Evolutionary conservation across 2,113 vertebrate genomes (phyloP).

Genomic region (Halichoerus grypus): DNA sequence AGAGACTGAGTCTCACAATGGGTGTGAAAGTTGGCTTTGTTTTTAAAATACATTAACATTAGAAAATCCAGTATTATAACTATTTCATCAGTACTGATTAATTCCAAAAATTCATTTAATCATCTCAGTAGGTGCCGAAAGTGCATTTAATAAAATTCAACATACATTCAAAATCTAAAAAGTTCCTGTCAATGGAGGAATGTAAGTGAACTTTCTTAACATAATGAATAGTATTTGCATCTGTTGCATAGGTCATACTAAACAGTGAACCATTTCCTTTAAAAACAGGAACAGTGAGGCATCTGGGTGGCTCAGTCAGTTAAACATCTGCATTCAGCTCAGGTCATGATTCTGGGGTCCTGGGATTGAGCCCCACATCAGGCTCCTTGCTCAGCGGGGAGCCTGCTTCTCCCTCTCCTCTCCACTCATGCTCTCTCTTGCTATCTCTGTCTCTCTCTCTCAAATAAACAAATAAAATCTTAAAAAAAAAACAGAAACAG

Average conservation of each 20-base stretch:
- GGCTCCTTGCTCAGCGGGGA: too few relatives aligned
- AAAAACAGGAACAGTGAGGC: not conserved
- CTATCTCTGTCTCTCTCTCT: not conserved
- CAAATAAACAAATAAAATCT: not conserved
- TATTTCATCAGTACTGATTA: slow-evolving; percentile 18
- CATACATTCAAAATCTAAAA: slow-evolving; percentile 47
- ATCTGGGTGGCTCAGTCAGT: not conserved
- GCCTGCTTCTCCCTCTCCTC: not conserved
- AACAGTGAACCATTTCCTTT: not conserved
- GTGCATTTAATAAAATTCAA: slow-evolving; percentile 46
- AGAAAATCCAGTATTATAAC: not conserved
- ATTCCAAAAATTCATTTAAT: slow-evolving; percentile 30
- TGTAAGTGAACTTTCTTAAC: slow-evolving; percentile 2
- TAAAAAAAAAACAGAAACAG: slow-evolving; percentile 18
- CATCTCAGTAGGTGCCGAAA: not conserved
- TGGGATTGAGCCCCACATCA: too few relatives aligned
- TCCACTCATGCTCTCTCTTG: not conserved
- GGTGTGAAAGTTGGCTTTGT: not conserved
- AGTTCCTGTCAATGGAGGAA: not conserved
- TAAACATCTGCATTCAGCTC: not conserved
- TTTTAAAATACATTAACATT: slow-evolving; percentile 30
- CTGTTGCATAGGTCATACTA: not conserved
- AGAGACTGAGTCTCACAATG: not conserved
- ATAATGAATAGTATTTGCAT: not conserved
- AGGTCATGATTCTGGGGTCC: too few relatives aligned